phyloP scores from a whole-genome alignment of 2,113 vertebrate species.

The Psophia crepitans region DNA sequence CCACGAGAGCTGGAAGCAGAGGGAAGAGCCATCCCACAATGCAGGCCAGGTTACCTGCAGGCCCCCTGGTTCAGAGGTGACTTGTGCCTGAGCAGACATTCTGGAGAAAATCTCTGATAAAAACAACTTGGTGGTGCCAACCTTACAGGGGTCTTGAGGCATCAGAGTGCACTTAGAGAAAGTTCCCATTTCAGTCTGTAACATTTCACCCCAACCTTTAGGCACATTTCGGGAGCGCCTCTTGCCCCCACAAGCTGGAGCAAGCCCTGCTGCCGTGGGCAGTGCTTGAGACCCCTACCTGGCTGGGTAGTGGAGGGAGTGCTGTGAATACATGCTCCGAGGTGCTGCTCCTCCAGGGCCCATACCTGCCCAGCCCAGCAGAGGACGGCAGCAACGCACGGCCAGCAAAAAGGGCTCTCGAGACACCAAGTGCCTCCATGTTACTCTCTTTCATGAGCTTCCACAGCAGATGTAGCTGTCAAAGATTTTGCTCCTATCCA shows the following conservation, averaged over 20 bases:
- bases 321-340: fast-evolving
- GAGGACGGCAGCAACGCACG: background rate
- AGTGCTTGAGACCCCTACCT: background rate
- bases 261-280: background rate
- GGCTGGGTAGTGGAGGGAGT: background rate
- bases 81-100: background rate
- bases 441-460: background rate
- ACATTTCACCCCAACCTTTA: background rate
- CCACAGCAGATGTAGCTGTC: background rate
- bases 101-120: background rate
- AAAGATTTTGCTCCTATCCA: background rate
- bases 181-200: background rate
- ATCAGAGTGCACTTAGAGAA: background rate
- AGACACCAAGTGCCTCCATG: background rate
- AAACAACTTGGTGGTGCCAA: background rate
- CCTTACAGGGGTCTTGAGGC: background rate
- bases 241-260: background rate
- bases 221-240: background rate
- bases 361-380: background rate
- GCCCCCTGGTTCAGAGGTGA: background rate
- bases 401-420: background rate
- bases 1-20: background rate
- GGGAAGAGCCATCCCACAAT: fast-evolving
- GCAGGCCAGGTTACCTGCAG: background rate
- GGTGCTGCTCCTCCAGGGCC: fast-evolving